Base-by-base conservation (phyloP, 1,140 invertebrate species). In the Bathynomus jamesi region DNA sequence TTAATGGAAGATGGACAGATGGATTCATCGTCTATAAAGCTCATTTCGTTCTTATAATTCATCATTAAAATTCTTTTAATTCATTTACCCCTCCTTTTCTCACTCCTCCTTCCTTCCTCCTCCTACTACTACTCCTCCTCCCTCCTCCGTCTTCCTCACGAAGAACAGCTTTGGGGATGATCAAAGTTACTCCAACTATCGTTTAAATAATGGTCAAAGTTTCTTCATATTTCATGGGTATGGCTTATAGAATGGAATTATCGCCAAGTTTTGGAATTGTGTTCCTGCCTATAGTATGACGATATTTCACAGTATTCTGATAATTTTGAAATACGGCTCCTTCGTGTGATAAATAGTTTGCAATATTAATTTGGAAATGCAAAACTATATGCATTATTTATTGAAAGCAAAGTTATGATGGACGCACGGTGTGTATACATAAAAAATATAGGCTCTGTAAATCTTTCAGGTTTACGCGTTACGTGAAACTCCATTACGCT, bases 161-260 rank as follows among this genome's bases (percentile, higher is more conserved):
- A 53, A 21, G 40, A 53, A 53, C 40, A 53, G 40, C 40, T 53
- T 53, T 53, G 21, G 13, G 67, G 67, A 73, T 73, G 66, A 73
- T 73, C 71, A 73, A 73, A 73, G 61, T 73, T 73, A 27, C n/a
- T 53, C 30, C 66, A 73, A 73, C 71, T 73, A 73, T 73, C 71
- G 71, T 73, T 73, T 73, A 73, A 73, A 73, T 73, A 73, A 73
- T 73, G 71, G 71, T 67, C 25, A 67, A 73, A 73, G 71, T 73
- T 73, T 69, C 30, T 73, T 73, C 71, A 73, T 73, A 73, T 73
- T 73, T 73, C 71, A 73, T 73, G 71, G 53, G 67, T 67, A 73
- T 73, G 67, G 71, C 71, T 73, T 73, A 73, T 73, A 73, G 71
- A 73, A 73, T 73, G 71, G 65, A 73, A 73, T 73, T 73, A 73